Conservation (phyloP, 2,113 vertebrate genomes). For the Pantherophis guttatus region DNA sequence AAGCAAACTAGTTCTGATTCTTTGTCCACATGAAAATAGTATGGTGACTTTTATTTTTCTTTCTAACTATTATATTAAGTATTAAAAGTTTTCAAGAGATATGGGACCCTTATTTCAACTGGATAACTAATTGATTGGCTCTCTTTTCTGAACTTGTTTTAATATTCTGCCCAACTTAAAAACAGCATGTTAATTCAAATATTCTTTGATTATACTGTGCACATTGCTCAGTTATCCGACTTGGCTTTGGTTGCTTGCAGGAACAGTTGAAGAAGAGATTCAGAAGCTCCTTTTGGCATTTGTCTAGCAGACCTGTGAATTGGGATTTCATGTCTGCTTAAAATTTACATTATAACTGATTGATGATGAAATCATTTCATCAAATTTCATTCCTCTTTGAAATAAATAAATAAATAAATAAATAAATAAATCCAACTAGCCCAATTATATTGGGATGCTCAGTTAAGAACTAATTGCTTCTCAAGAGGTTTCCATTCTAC, state of each 20-base stretch:
- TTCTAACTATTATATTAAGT: neutral
- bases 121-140: neutral
- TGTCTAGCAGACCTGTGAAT: neutral
- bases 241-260: neutral
- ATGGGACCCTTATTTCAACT: neutral
- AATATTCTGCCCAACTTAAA: neutral
- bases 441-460: slow-evolving; percentile 29
- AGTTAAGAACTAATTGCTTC: slow-evolving; percentile 64
- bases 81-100: neutral
- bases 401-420: neutral
- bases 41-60: neutral
- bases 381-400: slow-evolving; percentile 41
- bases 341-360: slow-evolving; percentile 24
- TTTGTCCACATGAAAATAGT: neutral
- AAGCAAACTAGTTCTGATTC: neutral
- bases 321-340: neutral
- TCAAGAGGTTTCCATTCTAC: slow-evolving; percentile 51
- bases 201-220: neutral
- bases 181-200: neutral
- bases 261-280: neutral
- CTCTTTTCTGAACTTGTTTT: neutral
- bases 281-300: neutral
- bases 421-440: slow-evolving; percentile 32
- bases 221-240: neutral
- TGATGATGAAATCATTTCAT: slow-evolving; percentile 67